A percentile compares a stretch with the other conserved stretches of the same genome.
phyloP scores from a whole-genome alignment of 2,113 vertebrate species.

The Pholis gunnellus region DNA sequence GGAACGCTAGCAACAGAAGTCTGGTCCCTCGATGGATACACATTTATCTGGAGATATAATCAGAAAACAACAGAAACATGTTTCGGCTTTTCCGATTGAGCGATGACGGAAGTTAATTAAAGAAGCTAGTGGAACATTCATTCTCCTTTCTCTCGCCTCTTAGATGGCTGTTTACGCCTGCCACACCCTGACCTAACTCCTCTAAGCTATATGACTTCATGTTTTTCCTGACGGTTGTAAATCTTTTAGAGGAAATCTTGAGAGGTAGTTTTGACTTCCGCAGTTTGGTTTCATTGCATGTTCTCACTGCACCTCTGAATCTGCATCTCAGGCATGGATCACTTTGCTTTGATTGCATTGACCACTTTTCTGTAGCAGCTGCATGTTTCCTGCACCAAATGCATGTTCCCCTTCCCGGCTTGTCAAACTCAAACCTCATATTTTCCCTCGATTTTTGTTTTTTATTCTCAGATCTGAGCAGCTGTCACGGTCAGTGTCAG shows the following conservation, averaged over 20 bases:
- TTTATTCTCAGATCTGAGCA: constrained; percentile 85
- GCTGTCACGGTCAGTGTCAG: constrained; percentile 93
- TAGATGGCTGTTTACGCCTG: not conserved
- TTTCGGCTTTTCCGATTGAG: not conserved
- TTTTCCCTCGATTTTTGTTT: not conserved
- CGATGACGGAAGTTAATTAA: not conserved
- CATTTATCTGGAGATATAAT: not conserved
- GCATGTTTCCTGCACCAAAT: not conserved
- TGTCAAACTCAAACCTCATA: not conserved
- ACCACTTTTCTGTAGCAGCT: constrained; percentile 1
- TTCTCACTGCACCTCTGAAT: constrained; percentile 15
- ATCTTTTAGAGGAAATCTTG: not conserved
- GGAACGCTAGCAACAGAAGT: too few species aligned
- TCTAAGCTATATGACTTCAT: not conserved
- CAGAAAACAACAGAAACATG: not conserved
- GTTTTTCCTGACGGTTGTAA: not conserved
- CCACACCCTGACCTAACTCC: not conserved
- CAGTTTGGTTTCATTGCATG: constrained; percentile 2
- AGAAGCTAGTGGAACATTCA: constrained; percentile 5
- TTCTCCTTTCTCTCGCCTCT: not conserved
- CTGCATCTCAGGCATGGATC: constrained; percentile 34
- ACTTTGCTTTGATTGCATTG: not conserved
- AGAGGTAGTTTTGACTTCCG: not conserved
- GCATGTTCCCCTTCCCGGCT: not conserved
- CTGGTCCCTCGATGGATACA: not conserved